These are phyloP conservation scores for Malaclemys terrapin DNA, from an alignment of 2,113 vertebrate species.

Conservation along the genomic window DNA sequence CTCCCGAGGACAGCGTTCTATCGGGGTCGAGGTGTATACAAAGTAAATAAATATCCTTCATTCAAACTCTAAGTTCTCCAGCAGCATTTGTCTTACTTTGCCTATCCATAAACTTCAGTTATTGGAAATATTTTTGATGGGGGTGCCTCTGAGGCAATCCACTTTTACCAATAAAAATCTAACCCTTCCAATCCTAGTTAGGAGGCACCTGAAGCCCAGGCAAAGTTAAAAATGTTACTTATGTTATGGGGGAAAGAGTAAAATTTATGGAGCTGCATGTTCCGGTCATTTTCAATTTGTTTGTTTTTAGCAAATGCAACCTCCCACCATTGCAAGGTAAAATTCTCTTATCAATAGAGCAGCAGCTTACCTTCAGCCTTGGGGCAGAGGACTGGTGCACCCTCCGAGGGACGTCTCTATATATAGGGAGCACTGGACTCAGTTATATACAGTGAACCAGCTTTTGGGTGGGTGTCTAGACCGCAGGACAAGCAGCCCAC, in stretches of 20 bases:
- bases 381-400: no score
- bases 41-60: background rate
- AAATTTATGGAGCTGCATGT: background rate
- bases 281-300: background rate
- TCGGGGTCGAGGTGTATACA: background rate
- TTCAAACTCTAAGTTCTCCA: background rate
- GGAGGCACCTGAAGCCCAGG: background rate
- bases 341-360: no score
- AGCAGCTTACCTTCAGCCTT: no score
- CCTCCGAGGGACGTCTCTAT: fast-evolving
- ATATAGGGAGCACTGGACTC: no score
- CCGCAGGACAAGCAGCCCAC: no score
- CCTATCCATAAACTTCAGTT: background rate
- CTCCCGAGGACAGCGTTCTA: no score
- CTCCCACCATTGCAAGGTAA: background rate
- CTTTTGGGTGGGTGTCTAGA: no score
- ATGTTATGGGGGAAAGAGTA: background rate
- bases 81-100: background rate
- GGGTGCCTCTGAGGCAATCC: background rate
- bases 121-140: background rate
- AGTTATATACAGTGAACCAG: no score
- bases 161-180: background rate
- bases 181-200: background rate
- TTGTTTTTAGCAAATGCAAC: background rate
- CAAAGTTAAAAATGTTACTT: background rate